Percentiles rank a stretch among this genome's conserved stretches.
Evolutionary conservation across 2,113 vertebrate genomes (phyloP).

Genomic region (Lampris megalopsis): DNA sequence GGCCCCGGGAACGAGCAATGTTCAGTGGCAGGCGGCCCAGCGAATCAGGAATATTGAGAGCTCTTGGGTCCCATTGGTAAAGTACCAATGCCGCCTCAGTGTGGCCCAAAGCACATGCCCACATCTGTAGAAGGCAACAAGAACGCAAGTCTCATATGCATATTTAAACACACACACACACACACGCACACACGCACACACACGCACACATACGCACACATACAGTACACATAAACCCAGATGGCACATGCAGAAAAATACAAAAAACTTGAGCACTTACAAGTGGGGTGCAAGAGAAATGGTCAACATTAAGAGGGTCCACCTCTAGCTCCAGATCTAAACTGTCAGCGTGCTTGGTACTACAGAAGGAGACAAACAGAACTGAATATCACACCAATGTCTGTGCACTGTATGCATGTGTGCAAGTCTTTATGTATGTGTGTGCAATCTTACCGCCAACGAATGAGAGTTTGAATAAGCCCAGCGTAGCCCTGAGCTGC

Average conservation of each 20-base stretch:
- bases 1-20: slow-evolving; percentile 93
- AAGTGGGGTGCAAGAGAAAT: slow-evolving; percentile 98
- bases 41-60: slow-evolving; percentile 95
- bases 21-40: slow-evolving; percentile 93
- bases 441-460: slow-evolving; percentile 90
- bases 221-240: background rate
- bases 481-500: slow-evolving; percentile 97
- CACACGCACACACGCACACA: background rate
- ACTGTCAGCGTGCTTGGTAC: slow-evolving; percentile 96
- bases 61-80: slow-evolving; percentile 96
- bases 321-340: slow-evolving; percentile 97
- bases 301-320: slow-evolving; percentile 97
- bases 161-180: slow-evolving; percentile 10
- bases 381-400: slow-evolving; percentile 13
- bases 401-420: background rate
- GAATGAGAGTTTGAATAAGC: slow-evolving; percentile 98
- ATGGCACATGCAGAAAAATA: background rate
- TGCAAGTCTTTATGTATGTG: background rate
- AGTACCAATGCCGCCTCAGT: slow-evolving; percentile 92
- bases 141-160: background rate
- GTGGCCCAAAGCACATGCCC: slow-evolving; percentile 96
- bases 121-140: slow-evolving; percentile 87
- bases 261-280: slow-evolving; percentile 78
- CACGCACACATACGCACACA: background rate
- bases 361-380: slow-evolving; percentile 65